Evolutionary conservation across 1,140 invertebrate species (phyloP).

Genomic region (Calliopsis andreniformis): DNA sequence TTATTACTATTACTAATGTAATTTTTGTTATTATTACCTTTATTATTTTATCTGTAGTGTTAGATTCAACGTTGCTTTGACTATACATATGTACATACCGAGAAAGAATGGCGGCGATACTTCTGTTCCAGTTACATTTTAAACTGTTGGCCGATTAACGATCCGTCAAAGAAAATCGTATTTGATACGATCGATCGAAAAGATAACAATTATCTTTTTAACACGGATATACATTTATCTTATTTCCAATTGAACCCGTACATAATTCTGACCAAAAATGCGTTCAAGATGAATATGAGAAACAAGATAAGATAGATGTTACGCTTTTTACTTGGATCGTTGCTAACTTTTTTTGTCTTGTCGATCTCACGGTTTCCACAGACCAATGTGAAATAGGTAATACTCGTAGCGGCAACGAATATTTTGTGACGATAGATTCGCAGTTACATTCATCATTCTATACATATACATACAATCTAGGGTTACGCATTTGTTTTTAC

Average conservation of each 20-base stretch:
- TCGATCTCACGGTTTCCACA: too few relatives aligned
- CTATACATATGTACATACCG: slow-evolving; percentile 62
- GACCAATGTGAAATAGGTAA: too few relatives aligned
- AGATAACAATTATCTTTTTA: slow-evolving; percentile 10
- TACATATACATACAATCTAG: too few relatives aligned
- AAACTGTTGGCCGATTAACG: too few relatives aligned
- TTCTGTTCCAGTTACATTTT: too few relatives aligned
- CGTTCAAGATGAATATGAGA: too few relatives aligned
- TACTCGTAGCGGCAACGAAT: too few relatives aligned
- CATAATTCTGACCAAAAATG: not conserved
- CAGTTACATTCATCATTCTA: too few relatives aligned
- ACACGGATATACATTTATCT: not conserved
- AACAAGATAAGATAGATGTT: too few relatives aligned
- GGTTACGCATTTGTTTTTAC: too few relatives aligned
- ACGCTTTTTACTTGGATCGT: not conserved
- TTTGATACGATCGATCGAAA: slow-evolving; percentile 26
- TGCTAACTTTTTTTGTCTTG: not conserved
- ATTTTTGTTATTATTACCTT: slow-evolving; percentile 39
- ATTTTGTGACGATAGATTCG: too few relatives aligned
- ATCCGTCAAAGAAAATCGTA: too few relatives aligned
- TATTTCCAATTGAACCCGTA: not conserved
- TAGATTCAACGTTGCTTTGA: slow-evolving; percentile 68
- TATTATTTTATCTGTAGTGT: slow-evolving; percentile 60
- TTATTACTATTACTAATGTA: not conserved
- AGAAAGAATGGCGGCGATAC: not conserved